Conservation (phyloP, 2,888 invertebrate genomes). For the Lithophane socia region DNA sequence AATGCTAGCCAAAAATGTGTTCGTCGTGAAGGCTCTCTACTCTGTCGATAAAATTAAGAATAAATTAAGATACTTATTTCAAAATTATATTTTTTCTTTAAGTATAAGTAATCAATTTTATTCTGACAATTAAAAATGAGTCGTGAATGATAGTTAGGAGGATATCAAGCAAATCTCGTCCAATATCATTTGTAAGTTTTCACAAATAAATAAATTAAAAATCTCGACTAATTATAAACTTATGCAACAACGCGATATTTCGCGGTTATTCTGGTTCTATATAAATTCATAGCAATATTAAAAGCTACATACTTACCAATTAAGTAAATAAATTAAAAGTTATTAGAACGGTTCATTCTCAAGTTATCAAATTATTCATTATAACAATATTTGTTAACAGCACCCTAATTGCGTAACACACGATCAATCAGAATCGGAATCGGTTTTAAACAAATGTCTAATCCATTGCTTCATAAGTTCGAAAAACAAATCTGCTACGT, state of each 20-base stretch:
- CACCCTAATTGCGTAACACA: too few species aligned
- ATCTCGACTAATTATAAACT: too few species aligned
- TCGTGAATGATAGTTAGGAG: conserved; percentile 16
- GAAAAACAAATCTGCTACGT: too few species aligned
- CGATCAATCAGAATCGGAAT: too few species aligned
- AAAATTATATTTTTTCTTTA: not conserved
- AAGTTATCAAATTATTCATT: not conserved
- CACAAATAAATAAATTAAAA: not conserved
- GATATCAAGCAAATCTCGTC: not conserved
- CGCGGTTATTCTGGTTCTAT: not conserved
- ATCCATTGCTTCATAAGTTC: too few species aligned
- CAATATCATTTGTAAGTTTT: not conserved
- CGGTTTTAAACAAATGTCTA: too few species aligned
- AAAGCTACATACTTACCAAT: conserved; percentile 5
- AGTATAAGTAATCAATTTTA: not conserved
- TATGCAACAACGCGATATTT: too few species aligned
- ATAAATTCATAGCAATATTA: not conserved
- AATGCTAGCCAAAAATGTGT: not conserved
- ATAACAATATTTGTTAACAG: not conserved
- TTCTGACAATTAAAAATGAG: conserved; percentile 15
- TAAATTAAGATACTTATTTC: not conserved
- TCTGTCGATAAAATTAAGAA: not conserved
- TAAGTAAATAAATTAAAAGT: not conserved
- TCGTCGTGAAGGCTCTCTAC: not conserved
- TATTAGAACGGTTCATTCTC: not conserved